Evolutionary conservation across 2,113 vertebrate genomes (phyloP).

Genomic region (Lophura nycthemera): DNA sequence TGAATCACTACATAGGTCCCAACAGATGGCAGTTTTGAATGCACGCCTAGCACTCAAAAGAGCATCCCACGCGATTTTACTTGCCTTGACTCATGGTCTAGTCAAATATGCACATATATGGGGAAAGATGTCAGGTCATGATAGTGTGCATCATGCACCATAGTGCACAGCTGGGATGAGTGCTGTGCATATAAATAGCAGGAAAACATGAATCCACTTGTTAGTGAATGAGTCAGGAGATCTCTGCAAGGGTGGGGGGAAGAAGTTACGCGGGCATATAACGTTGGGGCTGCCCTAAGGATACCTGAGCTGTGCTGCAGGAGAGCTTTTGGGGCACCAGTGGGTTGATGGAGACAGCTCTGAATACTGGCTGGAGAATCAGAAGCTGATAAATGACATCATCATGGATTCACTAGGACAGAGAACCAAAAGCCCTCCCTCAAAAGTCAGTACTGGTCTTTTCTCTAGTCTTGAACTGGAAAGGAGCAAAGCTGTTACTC

Average conservation of each 20-base stretch:
- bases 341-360: not conserved
- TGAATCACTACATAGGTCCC: not conserved
- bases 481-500: not conserved
- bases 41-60: not conserved
- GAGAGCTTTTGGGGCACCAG: not conserved
- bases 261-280: fast-evolving
- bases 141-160: not conserved
- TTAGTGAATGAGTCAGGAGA: not conserved
- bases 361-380: not conserved
- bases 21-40: not conserved
- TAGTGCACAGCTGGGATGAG: not conserved
- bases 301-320: not conserved
- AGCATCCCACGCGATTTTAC: not conserved
- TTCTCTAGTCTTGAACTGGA: not conserved
- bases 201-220: slow-evolving; percentile 24
- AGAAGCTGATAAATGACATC: not conserved
- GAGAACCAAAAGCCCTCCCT: not conserved
- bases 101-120: not conserved
- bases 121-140: slow-evolving; percentile 6
- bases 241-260: not conserved
- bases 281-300: not conserved
- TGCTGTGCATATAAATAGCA: slow-evolving; percentile 42
- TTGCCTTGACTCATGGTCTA: not conserved
- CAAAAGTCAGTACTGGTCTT: not conserved
- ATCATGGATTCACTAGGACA: not conserved